Evolutionary conservation across 2,113 vertebrate genomes (phyloP), one percentile per base, ranked within the genome.

Genomic region (Corythoichthys intestinalis): DNA sequence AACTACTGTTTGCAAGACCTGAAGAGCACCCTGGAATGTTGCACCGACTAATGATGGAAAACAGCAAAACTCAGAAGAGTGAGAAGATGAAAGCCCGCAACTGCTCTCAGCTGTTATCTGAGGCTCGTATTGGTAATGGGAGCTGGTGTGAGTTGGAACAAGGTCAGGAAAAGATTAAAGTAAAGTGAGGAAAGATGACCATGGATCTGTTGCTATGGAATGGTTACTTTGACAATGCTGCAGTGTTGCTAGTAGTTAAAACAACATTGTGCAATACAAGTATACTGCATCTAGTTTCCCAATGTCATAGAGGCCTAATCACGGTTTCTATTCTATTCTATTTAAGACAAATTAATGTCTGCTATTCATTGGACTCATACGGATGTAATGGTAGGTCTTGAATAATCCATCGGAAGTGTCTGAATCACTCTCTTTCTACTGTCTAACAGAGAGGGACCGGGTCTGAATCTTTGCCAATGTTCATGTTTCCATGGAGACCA

Each of bases 151-250:
- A 20, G 63, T 48, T 11, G 54, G 64, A 62, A 34, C 14, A 14
- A 34, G 71, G 70, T 79, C 66, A 78, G 54, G 65, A 35, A 54
- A 37, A 75, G 69, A 80, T 81, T 41, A 86, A 81, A 86, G 56
- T 15, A 20, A 47, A 13, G 38, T 70, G 69, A 83, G 78, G 41
- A 86, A 80, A 82, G 79, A 69, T 54, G 69, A 70, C 71, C 54
- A 46, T 47, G 35, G 67, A 56, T 71, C 54, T 53, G 48, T 17
- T 56, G 50, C 66, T 11, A 11, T 46, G 39, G n/a, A 44, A 20
- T 44, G 38, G 10, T 41, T 2, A 5, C 13, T 41, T 41, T 60
- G 6, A 60, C 3, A 20, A 61, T n/a, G 14, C 39, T 9, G 6
- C 15, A 41, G 34, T 58, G 34, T 37, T 15, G 5, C 35, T 37